A percentile compares a stretch with the other conserved stretches of the same genome.
phyloP scores from a whole-genome alignment of 2,113 vertebrate genomes.

The Protomyctophum bolini region DNA sequence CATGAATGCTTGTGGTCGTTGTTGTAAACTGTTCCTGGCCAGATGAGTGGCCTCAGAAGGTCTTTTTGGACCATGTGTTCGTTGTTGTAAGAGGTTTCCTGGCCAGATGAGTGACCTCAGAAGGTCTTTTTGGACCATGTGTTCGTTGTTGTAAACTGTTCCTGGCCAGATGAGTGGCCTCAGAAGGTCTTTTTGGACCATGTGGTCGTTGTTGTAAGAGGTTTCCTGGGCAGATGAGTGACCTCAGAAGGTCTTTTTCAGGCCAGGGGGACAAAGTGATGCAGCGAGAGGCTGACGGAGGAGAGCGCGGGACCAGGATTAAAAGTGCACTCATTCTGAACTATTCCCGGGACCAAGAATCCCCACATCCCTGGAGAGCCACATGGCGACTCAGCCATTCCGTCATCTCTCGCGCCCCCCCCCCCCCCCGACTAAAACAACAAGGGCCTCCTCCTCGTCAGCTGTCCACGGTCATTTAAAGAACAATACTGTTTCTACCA shows the following conservation, averaged over 20 bases:
- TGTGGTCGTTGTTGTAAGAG: too few relatives aligned
- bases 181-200: background rate
- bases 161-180: conserved; percentile 33
- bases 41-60: conserved; percentile 36
- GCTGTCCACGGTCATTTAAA: conserved; percentile 72
- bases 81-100: too few relatives aligned
- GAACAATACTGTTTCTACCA: conserved; percentile 70
- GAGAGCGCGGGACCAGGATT: conserved; percentile 70
- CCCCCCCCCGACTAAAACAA: conserved; percentile 8
- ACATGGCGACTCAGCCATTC: conserved; percentile 47
- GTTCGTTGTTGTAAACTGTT: too few relatives aligned
- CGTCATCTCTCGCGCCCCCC: conserved; percentile 60
- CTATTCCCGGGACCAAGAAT: conserved; percentile 81
- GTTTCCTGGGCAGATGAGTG: conserved; percentile 15
- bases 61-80: background rate
- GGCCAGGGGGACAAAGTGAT: background rate
- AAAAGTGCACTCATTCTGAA: conserved; percentile 81
- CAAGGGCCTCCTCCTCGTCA: conserved; percentile 63
- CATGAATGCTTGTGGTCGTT: too few relatives aligned
- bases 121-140: background rate
- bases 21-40: background rate
- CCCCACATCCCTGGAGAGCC: conserved; percentile 64
- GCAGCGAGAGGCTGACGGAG: conserved; percentile 45
- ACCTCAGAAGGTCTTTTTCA: conserved; percentile 18
- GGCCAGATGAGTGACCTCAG: conserved; percentile 35